phyloP scores from a whole-genome alignment of 2,797 vertebrate species.

The Vultur gryphus region DNA sequence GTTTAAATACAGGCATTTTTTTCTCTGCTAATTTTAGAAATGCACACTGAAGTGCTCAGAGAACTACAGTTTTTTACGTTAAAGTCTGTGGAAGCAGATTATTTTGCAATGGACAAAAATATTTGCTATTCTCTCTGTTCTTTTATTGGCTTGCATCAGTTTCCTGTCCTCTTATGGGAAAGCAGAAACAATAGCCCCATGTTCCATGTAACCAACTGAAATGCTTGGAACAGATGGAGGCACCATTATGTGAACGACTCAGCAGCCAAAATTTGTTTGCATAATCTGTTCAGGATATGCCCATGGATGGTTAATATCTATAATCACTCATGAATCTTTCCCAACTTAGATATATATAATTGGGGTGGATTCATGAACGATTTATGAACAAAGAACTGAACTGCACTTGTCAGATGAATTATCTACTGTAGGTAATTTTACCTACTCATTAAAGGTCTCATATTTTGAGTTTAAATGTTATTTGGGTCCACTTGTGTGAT shows the following conservation, averaged over 20 bases:
- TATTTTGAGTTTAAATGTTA: slow-evolving; percentile 35
- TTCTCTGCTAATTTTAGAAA: background rate
- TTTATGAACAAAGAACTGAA: slow-evolving; percentile 19
- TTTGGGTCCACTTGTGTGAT: background rate
- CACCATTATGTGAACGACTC: background rate
- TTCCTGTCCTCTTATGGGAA: background rate
- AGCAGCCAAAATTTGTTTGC: slow-evolving; percentile 37
- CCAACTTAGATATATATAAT: background rate
- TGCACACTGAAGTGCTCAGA: background rate
- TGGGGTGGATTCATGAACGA: background rate
- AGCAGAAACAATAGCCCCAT: background rate
- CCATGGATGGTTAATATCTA: slow-evolving; percentile 12
- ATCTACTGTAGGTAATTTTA: background rate
- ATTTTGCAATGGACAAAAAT: background rate
- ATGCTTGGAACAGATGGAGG: slow-evolving; percentile 34
- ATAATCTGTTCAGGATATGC: slow-evolving; percentile 34
- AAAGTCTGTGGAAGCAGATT: background rate
- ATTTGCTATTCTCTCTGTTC: background rate
- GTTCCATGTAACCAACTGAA: background rate
- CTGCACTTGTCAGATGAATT: background rate
- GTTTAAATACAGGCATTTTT: background rate
- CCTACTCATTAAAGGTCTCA: background rate
- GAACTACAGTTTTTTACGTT: background rate
- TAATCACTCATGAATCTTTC: slow-evolving; percentile 13
- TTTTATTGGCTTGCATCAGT: background rate